Base-by-base conservation (phyloP, 2,113 vertebrate species). In the Dicerorhinus sumatrensis region DNA sequence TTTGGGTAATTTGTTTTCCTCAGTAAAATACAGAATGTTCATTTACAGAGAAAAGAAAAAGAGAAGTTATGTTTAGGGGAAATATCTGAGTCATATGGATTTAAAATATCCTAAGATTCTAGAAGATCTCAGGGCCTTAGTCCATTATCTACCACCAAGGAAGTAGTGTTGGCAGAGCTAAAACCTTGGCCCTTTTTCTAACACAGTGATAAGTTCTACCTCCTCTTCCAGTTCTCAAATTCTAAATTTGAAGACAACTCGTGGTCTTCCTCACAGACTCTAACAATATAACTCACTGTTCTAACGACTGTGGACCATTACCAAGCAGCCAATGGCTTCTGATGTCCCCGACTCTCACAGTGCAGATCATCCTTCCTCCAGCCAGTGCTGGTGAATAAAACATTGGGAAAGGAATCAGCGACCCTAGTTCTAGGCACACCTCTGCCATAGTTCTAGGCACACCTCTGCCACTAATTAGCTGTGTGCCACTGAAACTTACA, bases 1-100 rank as follows among this genome's bases (percentile, higher is more conserved):
- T 90, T 25, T 39, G 63, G n/a, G 29, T 56, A 89, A 23, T 72
- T 73, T 36, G n/a, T 96, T 91, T 70, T 93, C 76, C 73, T 93
- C 62, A 46, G 27, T 91, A 91, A 96, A 84, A 91, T 65, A 89
- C 0, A 62, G 27, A 84, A 54, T 33, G 6, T 13, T 95, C 17
- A 85, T n/a, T 91, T 67, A 81, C 2, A 82, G 31, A 96, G 39
- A 88, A 84, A 72, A 96, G 36, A 29, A 60, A 42, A 60, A n/a
- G 46, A 80, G 14, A 36, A 51, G 21, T 54, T 14, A 5, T 56
- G 27, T 70, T 91, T 76, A 86, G 46, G 25, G 84, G 16, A 76
- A 72, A 54, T 16, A 54, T 54, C 13, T 60, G n/a, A 4, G 21
- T 46, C 25, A 48, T 5, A n/a, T 9, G 7, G 17, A 89, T 56